These are phyloP conservation scores for Bradypodion ventrale DNA, from an alignment of 2,797 vertebrate genomes.

Conservation along the genomic window DNA sequence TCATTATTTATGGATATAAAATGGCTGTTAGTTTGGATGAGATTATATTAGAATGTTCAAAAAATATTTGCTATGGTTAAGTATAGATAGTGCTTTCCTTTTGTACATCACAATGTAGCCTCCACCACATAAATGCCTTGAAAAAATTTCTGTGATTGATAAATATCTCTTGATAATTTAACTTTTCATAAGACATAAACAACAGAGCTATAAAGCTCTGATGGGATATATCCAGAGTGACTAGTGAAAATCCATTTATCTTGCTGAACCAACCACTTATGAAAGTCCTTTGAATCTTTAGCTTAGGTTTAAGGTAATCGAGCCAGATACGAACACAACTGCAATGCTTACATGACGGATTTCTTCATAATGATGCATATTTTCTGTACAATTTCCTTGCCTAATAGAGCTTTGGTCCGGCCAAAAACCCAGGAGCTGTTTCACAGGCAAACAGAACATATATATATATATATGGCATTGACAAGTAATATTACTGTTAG, in stretches of 20 bases:
- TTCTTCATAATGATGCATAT: neutral
- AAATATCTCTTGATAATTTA: neutral
- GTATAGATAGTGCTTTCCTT: neutral
- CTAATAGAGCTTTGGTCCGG: neutral
- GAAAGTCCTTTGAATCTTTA: neutral
- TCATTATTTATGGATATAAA: neutral
- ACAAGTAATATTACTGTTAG: neutral
- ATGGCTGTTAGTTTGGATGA: neutral
- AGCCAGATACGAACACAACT: neutral
- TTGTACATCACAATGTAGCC: neutral
- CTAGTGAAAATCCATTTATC: neutral
- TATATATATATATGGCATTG: neutral
- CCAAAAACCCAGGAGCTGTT: neutral
- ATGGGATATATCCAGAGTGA: slow-evolving; percentile 3
- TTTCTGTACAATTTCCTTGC: neutral
- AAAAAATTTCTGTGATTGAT: slow-evolving; percentile 17
- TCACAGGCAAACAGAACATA: neutral
- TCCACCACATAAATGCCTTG: neutral
- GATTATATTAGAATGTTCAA: slow-evolving; percentile 4
- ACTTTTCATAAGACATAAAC: slow-evolving; percentile 1
- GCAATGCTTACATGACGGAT: neutral
- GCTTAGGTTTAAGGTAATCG: neutral
- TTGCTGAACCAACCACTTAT: neutral
- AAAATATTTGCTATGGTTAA: neutral
- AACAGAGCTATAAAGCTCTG: slow-evolving; percentile 10